These are phyloP conservation scores for Nowickia ferox DNA, from an alignment of 2,888 invertebrate species.

Conservation along the genomic window DNA sequence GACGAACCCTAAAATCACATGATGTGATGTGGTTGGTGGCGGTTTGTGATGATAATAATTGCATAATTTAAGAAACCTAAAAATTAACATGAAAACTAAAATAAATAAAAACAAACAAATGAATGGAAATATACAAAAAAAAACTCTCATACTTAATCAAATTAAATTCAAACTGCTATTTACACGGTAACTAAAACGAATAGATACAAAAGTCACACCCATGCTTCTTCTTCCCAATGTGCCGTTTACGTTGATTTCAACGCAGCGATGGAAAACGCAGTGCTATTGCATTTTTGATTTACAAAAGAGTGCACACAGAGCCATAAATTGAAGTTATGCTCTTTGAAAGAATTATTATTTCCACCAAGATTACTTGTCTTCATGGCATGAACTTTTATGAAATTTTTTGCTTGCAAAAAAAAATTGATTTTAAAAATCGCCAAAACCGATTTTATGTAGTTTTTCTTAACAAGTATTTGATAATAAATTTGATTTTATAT, in stretches of 20 bases:
- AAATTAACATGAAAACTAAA: conserved; percentile 34
- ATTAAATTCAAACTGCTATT: conserved; percentile 50
- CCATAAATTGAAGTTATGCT: too few species aligned
- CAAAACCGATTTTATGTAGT: too few species aligned
- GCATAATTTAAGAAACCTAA: conserved; percentile 56
- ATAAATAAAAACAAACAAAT: conserved; percentile 26
- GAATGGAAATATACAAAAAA: conserved; percentile 14
- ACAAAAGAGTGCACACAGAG: too few species aligned
- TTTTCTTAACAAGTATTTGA: too few species aligned
- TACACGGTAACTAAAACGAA: conserved; percentile 19
- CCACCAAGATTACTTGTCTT: too few species aligned
- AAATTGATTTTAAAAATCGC: too few species aligned
- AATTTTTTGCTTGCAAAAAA: too few species aligned
- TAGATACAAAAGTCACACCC: background rate
- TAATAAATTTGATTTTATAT: too few species aligned
- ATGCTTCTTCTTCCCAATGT: background rate
- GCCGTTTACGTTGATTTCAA: background rate
- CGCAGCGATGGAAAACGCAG: conserved; percentile 33
- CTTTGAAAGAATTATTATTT: too few species aligned
- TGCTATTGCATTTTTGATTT: background rate
- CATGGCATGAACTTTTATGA: too few species aligned
- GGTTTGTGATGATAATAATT: conserved; percentile 30
- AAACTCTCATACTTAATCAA: conserved; percentile 63
- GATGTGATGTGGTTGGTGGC: background rate
- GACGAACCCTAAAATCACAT: conserved; percentile 52